Evolutionary conservation across 2,113 vertebrate species (phyloP).

Genomic region (Hystrix brachyura): DNA sequence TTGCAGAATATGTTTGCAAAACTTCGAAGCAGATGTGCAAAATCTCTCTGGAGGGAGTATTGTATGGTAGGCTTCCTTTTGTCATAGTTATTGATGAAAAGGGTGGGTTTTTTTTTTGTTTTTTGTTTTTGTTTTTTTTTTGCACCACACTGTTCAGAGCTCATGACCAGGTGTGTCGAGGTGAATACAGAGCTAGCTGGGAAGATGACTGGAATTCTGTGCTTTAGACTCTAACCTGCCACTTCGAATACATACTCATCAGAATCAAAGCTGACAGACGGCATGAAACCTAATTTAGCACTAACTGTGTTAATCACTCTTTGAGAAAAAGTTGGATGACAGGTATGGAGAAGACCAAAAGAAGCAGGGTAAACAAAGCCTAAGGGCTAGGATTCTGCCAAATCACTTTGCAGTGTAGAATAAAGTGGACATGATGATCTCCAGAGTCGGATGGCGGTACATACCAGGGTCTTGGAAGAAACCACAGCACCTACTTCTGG

Average conservation of each 20-base stretch:
- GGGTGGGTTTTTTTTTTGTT: no score
- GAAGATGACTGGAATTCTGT: not conserved
- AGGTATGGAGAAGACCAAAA: not conserved
- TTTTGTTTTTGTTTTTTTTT: not conserved
- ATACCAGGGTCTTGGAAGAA: not conserved
- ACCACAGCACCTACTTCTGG: not conserved
- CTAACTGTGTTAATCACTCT: not conserved
- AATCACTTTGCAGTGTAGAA: not conserved
- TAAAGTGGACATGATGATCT: no score
- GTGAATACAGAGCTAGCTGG: not conserved
- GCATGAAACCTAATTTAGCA: not conserved
- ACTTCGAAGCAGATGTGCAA: not conserved
- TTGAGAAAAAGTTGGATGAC: not conserved
- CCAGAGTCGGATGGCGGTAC: not conserved
- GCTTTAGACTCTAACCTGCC: not conserved
- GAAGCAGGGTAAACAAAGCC: not conserved
- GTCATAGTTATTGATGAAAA: not conserved
- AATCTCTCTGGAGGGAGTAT: not conserved
- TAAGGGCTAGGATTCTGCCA: not conserved
- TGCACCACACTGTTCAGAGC: not conserved
- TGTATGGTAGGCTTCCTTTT: not conserved
- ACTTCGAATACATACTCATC: not conserved
- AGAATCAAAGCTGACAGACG: not conserved
- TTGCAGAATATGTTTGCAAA: not conserved
- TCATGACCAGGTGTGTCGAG: not conserved